Evolutionary conservation across 2,113 vertebrate genomes (phyloP).

Genomic region (Daubentonia madagascariensis): DNA sequence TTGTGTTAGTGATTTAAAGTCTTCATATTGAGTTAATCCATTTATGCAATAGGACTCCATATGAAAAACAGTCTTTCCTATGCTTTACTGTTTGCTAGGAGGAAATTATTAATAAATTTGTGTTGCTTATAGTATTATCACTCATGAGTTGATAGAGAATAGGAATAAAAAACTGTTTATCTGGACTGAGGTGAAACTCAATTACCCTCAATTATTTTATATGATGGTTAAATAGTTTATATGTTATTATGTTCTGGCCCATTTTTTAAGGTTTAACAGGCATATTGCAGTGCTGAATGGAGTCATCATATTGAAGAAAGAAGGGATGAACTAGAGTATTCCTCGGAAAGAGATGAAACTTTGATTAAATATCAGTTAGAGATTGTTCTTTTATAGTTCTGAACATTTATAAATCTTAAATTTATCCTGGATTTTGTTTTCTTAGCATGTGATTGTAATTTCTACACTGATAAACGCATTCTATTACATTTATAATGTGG

Average conservation of each 20-base stretch:
- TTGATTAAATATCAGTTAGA: not conserved
- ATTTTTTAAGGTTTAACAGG: not conserved
- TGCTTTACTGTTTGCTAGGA: not conserved
- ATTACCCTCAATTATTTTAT: not conserved
- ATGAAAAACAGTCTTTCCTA: not conserved
- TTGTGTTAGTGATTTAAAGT: slow-evolving; percentile 37
- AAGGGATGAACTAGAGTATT: not conserved
- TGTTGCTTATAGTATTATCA: not conserved
- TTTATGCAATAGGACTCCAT: not conserved
- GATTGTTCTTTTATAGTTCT: slow-evolving; percentile 47
- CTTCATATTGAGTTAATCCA: not conserved
- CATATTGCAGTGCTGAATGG: not conserved
- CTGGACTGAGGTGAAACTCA: not conserved
- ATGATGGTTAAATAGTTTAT: not conserved
- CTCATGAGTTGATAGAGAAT: not conserved
- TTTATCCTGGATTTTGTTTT: not conserved
- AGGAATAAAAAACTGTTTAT: not conserved
- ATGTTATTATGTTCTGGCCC: not conserved
- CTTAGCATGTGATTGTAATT: not conserved
- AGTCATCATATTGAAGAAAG: not conserved
- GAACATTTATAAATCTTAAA: slow-evolving; percentile 4
- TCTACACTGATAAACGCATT: not conserved
- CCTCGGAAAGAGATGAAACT: not conserved
- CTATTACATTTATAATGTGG: not conserved
- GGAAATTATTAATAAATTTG: slow-evolving; percentile 23